Evolutionary conservation across 2,888 invertebrate genomes (phyloP), one percentile per base, ranked within the genome.

Genomic region (Apotomis betuletana): DNA sequence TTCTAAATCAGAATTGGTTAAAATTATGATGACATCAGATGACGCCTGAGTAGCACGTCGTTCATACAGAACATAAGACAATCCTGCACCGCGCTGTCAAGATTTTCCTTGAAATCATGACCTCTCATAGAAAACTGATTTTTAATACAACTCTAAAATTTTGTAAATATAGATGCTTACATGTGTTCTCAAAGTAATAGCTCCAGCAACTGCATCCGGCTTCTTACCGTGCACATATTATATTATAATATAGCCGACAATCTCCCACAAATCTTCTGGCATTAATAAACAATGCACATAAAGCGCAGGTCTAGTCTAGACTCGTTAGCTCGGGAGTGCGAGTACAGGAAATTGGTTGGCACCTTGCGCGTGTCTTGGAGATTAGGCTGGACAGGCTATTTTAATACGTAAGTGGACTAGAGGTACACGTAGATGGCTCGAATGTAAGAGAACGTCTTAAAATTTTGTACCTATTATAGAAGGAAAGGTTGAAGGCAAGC

Each of bases 291-390:
- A 63, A 62, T 67, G 67, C 55, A 62, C 65, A 70, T 60, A 60
- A 54, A 65, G n/a, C 15, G 60, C 57, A 44, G 51, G 58, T 44
- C 65, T 13, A 41, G 67, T 67, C 71, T 71, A 70, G 70, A 70
- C 65, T 54, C 60, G 60, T 70, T 67, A 62, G 71, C 61, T 68
- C 41, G 55, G 5, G 38, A 46, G 55, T 65, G 41, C 41, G 65
- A 46, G 36, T 61, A 55, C 12, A 57, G 71, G 71, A 71, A 71
- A 71, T 71, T 71, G 71, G 71, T 67, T 57, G 61, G 61, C 69
- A 69, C 63, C 71, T 71, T 67, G 67, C 41, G 67, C 71, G 71
- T 62, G 71, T 57, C 55, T 51, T 55, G 54, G 44, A 61, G 71
- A 67, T 71, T 67, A 71, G 44, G 61, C 64, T 57, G 71, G 71